Percentiles rank a stretch among this genome's conserved stretches.
These are phyloP conservation scores for Dyspetes luteomarginatus DNA, from an alignment of 2,888 invertebrate species.

Conservation along the genomic window DNA sequence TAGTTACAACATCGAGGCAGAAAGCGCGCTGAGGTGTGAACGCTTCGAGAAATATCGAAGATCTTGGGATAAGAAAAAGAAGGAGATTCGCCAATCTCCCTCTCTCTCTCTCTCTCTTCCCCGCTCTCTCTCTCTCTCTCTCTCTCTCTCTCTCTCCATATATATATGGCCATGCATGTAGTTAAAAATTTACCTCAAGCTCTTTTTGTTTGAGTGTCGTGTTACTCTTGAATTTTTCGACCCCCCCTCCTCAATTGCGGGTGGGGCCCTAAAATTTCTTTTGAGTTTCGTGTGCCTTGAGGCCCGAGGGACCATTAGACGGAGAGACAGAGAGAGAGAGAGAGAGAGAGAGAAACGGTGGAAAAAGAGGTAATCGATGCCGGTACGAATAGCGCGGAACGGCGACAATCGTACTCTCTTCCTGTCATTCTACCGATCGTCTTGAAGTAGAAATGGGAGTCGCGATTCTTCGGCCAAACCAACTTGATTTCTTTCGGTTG, in stretches of 20 bases:
- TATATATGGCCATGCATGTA: too few species aligned
- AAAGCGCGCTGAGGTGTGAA: constrained; percentile 45
- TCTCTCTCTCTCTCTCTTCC: too few species aligned
- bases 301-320: constrained; percentile 51
- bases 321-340: constrained; percentile 41
- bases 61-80: constrained; percentile 9
- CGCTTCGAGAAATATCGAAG: constrained; percentile 52
- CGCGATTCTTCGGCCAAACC: constrained; percentile 32
- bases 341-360: constrained; percentile 47
- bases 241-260: constrained; percentile 6
- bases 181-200: too few species aligned
- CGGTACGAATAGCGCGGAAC: constrained; percentile 53
- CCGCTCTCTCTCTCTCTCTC: too few species aligned
- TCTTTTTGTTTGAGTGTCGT: constrained; percentile 50
- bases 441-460: constrained; percentile 45
- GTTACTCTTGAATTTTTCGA: constrained; percentile 49
- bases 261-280: constrained; percentile 37
- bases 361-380: constrained; percentile 59
- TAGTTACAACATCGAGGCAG: constrained; percentile 19
- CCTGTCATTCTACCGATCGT: constrained; percentile 4
- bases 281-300: constrained; percentile 25
- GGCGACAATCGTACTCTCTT: constrained; percentile 62
- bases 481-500: constrained; percentile 52
- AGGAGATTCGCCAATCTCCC: neutral
- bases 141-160: too few species aligned